Base-by-base conservation (phyloP, 2,888 invertebrate species). In the Orthonychiurus folsomi region DNA sequence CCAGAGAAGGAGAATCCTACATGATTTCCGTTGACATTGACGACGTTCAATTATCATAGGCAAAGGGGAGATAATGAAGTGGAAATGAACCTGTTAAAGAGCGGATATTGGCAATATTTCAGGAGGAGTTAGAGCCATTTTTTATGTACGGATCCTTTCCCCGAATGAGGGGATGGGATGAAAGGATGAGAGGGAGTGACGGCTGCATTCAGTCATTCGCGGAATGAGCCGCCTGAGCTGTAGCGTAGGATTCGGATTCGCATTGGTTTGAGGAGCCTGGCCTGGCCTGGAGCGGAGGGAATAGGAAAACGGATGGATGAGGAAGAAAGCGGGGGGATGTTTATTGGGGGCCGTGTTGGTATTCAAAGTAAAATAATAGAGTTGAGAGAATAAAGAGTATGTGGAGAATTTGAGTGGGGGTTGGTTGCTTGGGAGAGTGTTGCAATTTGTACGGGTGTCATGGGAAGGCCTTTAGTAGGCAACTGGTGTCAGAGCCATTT, bases 401-500 rank as follows among this genome's bases (percentile, higher is more conserved):
- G 37, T 37, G 15, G 37, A 37, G 37, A 37, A 37, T n/a, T n/a
- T n/a, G 37, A 15, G 37, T 15, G 37, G 37, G 37, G 15, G 15
- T 37, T 9, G 5, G 37, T 37, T 5, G 37, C n/a, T 9, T 15
- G 15, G 37, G 15, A 37, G 24, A 56, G 56, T 56, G 21, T 56
- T 62, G 61, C 67, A 67, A 56, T 64, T 63, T 63, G 62, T 62
- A 63, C 52, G 55, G 63, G 65, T 65, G 56, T 55, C 65, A 60
- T 58, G 64, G 67, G 65, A 66, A 60, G 53, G 55, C 60, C n/a
- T 63, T 70, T 70, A 66, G 66, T 66, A 68, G 68, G 68, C 70
- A 70, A 70, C 70, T 70, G 70, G 70, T 70, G 70, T 70, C 70
- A 68, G 66, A 58, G 59, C 64, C 67, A 68, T 68, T 68, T 70